phyloP scores from a whole-genome alignment of 1,140 invertebrate species.

The Philaenus spumarius region DNA sequence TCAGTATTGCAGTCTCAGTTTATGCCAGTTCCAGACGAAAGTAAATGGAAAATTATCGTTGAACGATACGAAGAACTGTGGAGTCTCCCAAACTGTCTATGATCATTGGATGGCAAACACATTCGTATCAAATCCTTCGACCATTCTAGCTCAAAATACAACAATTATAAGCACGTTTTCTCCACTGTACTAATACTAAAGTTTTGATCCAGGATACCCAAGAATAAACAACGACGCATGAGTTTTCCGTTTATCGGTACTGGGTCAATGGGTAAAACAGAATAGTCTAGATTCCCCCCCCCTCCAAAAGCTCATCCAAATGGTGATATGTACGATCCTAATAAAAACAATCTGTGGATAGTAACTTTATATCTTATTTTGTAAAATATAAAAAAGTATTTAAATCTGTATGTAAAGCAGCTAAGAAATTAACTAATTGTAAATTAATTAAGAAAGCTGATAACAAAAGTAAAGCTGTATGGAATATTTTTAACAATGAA shows the following conservation, averaged over 20 bases:
- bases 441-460: no score
- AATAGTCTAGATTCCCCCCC: no score
- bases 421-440: no score
- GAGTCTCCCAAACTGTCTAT: slow-evolving; percentile 39
- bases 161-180: slow-evolving; percentile 40
- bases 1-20: slow-evolving; percentile 5
- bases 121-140: slow-evolving; percentile 37
- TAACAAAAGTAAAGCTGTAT: no score
- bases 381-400: no score
- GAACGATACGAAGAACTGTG: slow-evolving; percentile 22
- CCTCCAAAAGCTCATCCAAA: slow-evolving; percentile 23
- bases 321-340: slow-evolving; percentile 7
- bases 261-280: slow-evolving; percentile 16
- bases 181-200: slow-evolving; percentile 32
- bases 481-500: no score
- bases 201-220: slow-evolving; percentile 33
- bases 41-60: slow-evolving; percentile 29
- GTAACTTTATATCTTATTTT: no score
- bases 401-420: no score
- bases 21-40: slow-evolving; percentile 18
- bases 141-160: slow-evolving; percentile 40
- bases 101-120: slow-evolving; percentile 46
- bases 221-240: slow-evolving; percentile 36
- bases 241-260: slow-evolving; percentile 27
- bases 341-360: no score